These are phyloP conservation scores for Masticophis lateralis DNA, from an alignment of 2,797 vertebrate species.

Conservation along the genomic window DNA sequence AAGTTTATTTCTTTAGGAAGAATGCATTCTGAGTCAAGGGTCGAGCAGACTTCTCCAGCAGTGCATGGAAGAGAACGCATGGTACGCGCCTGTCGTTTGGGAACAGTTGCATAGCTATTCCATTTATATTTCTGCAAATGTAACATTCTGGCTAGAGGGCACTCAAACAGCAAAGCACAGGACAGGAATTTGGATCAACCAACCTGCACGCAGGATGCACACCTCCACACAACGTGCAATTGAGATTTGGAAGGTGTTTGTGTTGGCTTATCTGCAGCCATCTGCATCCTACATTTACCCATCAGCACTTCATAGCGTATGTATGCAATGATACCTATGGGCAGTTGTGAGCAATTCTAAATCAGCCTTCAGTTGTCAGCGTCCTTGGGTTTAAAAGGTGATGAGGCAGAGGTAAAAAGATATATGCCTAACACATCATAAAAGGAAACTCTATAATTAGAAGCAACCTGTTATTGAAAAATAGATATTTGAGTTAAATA, in stretches of 20 bases:
- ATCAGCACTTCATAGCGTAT: background rate
- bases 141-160: background rate
- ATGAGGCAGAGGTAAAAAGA: background rate
- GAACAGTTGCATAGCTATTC: background rate
- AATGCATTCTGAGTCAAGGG: background rate
- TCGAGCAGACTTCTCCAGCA: background rate
- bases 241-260: background rate
- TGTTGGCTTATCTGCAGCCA: background rate
- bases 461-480: background rate
- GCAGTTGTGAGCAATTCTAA: background rate
- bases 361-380: background rate
- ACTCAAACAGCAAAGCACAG: background rate
- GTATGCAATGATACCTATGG: background rate
- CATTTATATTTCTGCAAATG: background rate
- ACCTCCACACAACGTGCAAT: background rate
- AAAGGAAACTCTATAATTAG: background rate
- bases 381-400: background rate
- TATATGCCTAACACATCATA: background rate
- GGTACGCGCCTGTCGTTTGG: background rate
- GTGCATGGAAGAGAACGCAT: background rate
- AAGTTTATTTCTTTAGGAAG: background rate
- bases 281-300: background rate
- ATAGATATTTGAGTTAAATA: background rate
- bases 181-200: background rate
- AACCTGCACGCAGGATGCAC: background rate